A percentile compares a stretch with the other conserved stretches of the same genome.
Conservation (phyloP, 1,140 invertebrate genomes). For the Acromyrmex charruanus region DNA sequence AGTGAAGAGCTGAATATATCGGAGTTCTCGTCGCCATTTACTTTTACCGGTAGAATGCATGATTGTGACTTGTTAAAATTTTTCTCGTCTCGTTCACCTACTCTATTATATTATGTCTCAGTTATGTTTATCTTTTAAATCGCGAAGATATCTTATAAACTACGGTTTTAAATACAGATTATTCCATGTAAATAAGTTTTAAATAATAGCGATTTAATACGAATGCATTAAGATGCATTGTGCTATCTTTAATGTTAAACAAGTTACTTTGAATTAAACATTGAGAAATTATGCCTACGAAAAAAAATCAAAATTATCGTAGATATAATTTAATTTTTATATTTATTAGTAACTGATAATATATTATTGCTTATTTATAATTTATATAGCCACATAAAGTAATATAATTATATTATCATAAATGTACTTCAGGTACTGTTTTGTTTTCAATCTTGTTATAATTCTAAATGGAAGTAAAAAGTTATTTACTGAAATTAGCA, state of each 20-base stretch:
- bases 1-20: neutral
- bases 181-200: conserved; percentile 1
- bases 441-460: neutral
- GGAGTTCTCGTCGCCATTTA: conserved; percentile 21
- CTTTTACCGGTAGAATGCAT: conserved; percentile 33
- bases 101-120: conserved; percentile 23
- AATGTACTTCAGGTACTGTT: neutral
- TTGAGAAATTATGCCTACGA: neutral
- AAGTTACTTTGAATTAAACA: neutral
- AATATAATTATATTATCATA: neutral
- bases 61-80: conserved; percentile 20
- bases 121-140: conserved; percentile 10
- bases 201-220: conserved; percentile 8
- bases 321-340: neutral
- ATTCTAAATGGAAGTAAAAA: neutral
- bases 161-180: neutral
- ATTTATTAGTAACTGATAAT: neutral
- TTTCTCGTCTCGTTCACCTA: neutral
- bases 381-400: neutral
- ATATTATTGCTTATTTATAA: neutral
- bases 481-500: neutral
- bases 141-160: neutral
- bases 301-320: neutral
- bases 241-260: neutral
- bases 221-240: conserved; percentile 21